Conservation (phyloP, 1,140 invertebrate genomes). For the Phymastichus coffea region DNA sequence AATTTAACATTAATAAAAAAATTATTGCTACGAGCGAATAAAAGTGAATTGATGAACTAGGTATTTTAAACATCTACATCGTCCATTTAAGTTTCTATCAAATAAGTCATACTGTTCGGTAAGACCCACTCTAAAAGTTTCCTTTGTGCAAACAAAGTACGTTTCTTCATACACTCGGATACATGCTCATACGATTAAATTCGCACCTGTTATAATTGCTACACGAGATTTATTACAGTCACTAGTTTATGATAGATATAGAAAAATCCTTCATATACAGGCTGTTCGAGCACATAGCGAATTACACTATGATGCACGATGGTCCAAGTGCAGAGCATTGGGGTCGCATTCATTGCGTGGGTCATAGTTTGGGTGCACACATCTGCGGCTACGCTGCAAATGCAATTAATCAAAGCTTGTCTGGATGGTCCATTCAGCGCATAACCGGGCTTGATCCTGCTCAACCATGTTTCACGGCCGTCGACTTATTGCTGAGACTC, state of each 20-base stretch:
- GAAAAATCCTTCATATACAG: not conserved
- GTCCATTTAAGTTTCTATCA: no score
- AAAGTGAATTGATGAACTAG: not conserved
- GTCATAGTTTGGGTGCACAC: slow-evolving; percentile 66
- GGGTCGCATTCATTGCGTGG: slow-evolving; percentile 57
- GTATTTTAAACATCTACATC: no score
- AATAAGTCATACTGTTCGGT: no score
- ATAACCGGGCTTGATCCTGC: slow-evolving; percentile 65
- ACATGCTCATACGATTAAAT: no score
- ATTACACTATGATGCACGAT: not conserved
- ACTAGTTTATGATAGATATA: not conserved
- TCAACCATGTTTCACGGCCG: slow-evolving; percentile 62
- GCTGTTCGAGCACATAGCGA: not conserved
- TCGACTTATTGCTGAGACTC: slow-evolving; percentile 52
- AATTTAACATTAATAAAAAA: no score
- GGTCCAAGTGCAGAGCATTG: slow-evolving; percentile 7
- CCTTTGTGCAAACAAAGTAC: no score
- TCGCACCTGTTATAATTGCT: no score
- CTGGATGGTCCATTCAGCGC: slow-evolving; percentile 40
- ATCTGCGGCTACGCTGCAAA: slow-evolving; percentile 62
- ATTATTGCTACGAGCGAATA: no score
- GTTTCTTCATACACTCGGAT: no score
- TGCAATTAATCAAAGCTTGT: slow-evolving; percentile 49
- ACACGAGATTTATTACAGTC: no score
- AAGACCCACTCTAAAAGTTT: no score